phyloP scores from a whole-genome alignment of 2,113 vertebrate genomes.

The Sinosuthora webbiana region DNA sequence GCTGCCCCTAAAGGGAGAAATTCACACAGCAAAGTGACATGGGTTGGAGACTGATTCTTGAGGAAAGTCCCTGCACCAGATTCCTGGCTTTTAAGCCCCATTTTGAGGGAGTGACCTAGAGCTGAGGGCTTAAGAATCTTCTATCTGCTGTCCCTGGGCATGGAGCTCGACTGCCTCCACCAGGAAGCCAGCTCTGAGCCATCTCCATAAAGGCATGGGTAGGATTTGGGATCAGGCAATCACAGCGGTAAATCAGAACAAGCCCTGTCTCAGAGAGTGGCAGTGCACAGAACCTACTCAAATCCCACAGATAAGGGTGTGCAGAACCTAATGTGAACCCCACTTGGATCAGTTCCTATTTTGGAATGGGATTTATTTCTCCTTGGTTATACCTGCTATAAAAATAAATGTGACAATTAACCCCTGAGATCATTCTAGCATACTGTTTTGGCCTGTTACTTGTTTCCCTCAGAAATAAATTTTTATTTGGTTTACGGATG shows the following conservation, averaged over 20 bases:
- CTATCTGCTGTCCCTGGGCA: not conserved
- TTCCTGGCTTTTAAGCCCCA: not conserved
- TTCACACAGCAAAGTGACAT: fast-evolving
- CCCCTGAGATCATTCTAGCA: conserved; percentile 69
- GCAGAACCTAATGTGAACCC: conserved; percentile 14
- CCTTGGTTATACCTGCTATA: conserved; percentile 17
- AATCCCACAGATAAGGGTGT: not conserved
- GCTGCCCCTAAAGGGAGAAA: not conserved
- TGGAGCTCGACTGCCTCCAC: not conserved
- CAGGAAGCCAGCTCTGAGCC: not conserved
- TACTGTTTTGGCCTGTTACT: conserved; percentile 39
- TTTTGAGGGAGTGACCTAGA: not conserved
- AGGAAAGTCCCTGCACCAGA: not conserved
- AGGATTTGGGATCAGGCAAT: not conserved
- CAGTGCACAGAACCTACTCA: not conserved
- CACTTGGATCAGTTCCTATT: not conserved
- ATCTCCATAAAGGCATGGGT: not conserved
- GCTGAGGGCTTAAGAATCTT: not conserved
- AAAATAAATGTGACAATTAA: conserved; percentile 57
- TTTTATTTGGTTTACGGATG: conserved; percentile 57
- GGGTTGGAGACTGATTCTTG: not conserved
- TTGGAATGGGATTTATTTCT: conserved; percentile 15
- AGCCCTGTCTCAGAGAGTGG: not conserved
- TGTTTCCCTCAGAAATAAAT: conserved; percentile 48
- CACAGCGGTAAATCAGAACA: not conserved